Conservation (phyloP, 2,888 invertebrate genomes). For the Drosophila helvetica region DNA sequence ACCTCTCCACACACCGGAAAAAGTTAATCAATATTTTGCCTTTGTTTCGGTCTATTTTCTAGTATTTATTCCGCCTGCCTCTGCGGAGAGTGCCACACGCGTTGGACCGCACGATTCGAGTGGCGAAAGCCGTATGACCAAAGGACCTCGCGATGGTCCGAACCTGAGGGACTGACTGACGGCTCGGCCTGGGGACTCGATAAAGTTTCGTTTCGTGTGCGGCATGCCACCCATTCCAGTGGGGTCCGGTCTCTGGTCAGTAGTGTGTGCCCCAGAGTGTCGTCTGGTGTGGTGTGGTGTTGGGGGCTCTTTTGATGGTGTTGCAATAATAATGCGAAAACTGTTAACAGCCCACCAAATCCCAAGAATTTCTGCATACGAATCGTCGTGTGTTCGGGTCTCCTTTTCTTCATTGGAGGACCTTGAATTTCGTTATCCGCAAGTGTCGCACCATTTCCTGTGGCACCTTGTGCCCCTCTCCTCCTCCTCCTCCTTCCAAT, state of each 20-base stretch:
- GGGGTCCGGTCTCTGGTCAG: background rate
- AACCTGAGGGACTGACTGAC: slow-evolving; percentile 39
- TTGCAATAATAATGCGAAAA: slow-evolving; percentile 47
- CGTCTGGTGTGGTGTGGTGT: background rate
- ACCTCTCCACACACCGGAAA: slow-evolving; percentile 31
- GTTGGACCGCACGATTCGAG: slow-evolving; percentile 68
- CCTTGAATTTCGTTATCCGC: slow-evolving; percentile 55
- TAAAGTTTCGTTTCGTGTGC: background rate
- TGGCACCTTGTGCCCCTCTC: no score
- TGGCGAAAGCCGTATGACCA: slow-evolving; percentile 81
- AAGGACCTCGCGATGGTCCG: slow-evolving; percentile 48
- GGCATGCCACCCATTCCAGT: slow-evolving; percentile 12
- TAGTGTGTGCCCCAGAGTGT: background rate
- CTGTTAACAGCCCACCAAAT: slow-evolving; percentile 44
- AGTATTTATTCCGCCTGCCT: slow-evolving; percentile 46
- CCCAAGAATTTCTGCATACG: slow-evolving; percentile 45
- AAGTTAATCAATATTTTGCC: slow-evolving; percentile 72
- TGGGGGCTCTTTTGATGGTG: slow-evolving; percentile 16
- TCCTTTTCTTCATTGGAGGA: slow-evolving; percentile 11
- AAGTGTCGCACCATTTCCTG: slow-evolving; percentile 19
- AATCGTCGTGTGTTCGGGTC: background rate
- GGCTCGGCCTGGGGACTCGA: slow-evolving; percentile 44
- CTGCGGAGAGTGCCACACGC: slow-evolving; percentile 54
- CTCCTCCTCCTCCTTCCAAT: slow-evolving; percentile 51
- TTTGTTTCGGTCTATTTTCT: slow-evolving; percentile 47